Conservation (phyloP, 2,797 vertebrate species). For the Babyrousa celebensis region DNA sequence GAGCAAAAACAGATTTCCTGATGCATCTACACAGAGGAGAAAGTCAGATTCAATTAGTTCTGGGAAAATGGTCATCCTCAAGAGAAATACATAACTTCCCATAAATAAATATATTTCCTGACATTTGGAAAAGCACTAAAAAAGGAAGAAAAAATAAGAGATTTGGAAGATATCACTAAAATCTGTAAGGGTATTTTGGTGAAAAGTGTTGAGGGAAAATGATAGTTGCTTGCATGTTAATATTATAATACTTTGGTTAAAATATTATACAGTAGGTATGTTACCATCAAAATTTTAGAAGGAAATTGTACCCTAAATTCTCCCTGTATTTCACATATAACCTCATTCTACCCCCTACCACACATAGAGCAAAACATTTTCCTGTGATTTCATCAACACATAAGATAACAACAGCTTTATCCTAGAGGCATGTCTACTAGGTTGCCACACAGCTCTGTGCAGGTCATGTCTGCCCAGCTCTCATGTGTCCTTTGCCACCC, state of each 20-base stretch:
- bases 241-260: background rate
- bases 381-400: background rate
- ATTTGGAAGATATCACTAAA: background rate
- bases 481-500: fast-evolving
- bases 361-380: background rate
- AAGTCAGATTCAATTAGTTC: background rate
- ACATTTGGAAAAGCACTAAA: background rate
- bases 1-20: slow-evolving; percentile 47
- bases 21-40: background rate
- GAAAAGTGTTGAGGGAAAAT: slow-evolving; percentile 8
- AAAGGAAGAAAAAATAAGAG: background rate
- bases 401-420: background rate
- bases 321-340: background rate
- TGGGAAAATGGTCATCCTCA: slow-evolving; percentile 16
- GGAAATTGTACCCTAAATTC: background rate
- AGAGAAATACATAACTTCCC: slow-evolving; percentile 29
- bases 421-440: background rate
- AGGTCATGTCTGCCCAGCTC: background rate
- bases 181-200: background rate
- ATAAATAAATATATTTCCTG: background rate
- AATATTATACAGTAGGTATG: background rate
- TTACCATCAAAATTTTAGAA: background rate
- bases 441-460: background rate
- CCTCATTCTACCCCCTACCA: background rate
- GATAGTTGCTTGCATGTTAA: background rate